A percentile compares a stretch with the other conserved stretches of the same genome.
These are phyloP conservation scores for Cistogaster globosa DNA, from an alignment of 2,888 invertebrate species.

Conservation along the genomic window DNA sequence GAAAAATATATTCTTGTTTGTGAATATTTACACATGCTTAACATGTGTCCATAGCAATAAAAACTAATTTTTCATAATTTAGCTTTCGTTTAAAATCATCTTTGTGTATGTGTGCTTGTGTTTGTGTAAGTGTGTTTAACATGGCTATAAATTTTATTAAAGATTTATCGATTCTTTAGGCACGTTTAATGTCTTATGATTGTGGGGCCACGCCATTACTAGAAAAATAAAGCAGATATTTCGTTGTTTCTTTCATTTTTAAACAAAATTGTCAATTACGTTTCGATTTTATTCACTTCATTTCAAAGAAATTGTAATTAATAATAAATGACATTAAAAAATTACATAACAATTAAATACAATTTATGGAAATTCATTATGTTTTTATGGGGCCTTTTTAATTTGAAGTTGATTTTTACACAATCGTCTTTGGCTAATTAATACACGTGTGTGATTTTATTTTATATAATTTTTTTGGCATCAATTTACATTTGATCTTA, in stretches of 20 bases:
- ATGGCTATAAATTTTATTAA: slow-evolving; percentile 51
- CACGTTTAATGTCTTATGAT: slow-evolving; percentile 20
- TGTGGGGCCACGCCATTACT: slow-evolving; percentile 5
- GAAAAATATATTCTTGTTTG: background rate
- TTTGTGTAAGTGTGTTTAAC: slow-evolving; percentile 1
- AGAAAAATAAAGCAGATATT: slow-evolving; percentile 23
- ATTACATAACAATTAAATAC: background rate
- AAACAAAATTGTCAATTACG: slow-evolving; percentile 71
- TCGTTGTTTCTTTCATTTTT: slow-evolving; percentile 14
- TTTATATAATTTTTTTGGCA: too few species aligned
- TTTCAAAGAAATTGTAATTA: slow-evolving; percentile 63
- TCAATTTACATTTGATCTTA: too few species aligned
- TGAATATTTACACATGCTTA: slow-evolving; percentile 52
- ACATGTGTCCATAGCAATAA: slow-evolving; percentile 56
- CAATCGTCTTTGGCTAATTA: slow-evolving; percentile 7
- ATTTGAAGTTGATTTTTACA: background rate
- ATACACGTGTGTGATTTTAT: too few species aligned
- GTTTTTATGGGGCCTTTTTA: background rate
- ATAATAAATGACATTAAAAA: slow-evolving; percentile 69
- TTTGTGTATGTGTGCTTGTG: background rate
- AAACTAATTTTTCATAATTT: slow-evolving; percentile 60
- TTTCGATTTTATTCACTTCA: slow-evolving; percentile 74
- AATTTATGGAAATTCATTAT: slow-evolving; percentile 2
- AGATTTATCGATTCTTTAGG: slow-evolving; percentile 68
- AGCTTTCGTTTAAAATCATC: slow-evolving; percentile 45